Base-by-base conservation (phyloP, 2,888 invertebrate species). In the Miltochrista miniata region DNA sequence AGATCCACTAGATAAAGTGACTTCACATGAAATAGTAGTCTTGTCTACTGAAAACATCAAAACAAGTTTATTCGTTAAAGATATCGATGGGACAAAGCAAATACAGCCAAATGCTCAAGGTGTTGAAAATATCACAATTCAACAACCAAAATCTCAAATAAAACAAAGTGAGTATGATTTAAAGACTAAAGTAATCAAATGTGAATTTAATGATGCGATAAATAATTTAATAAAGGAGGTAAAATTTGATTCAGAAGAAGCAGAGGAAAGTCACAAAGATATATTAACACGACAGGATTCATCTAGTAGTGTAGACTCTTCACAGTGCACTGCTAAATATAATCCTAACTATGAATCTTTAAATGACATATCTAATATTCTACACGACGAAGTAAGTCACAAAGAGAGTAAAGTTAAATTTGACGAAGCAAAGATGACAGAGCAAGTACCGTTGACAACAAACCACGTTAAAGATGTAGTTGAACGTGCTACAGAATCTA, bases 271-370 rank as follows among this genome's bases (percentile, higher is more conserved):
- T 57, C 43, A 60, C n/a, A 83, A 78, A 67, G 83, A 83, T 7
- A 62, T 52, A 24, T 81, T 86, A 56, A 74, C 80, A 41, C 93
- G 94, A 46, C 93, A 93, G 79, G 93, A 93, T 75, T 94, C 94
- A 39, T 89, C 92, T 46, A 93, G 93, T 72, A 93, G 93, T 70
- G 90, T 93, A 66, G 92, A 93, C 75, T 95, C 95, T 50, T 95
- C 95, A 54, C 93, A 94, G 67, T 95, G 94, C 77, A 96, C 96
- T 30, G 94, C 94, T 54, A 94, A 94, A 76, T 95, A 94, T 74
- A 93, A 94, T 68, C 93, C 94, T 34, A 86, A 86, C 53, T 87
- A 84, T 71, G 93, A 93, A 45, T 94, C 94, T 61, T 83, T 93
- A 42, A 92, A 91, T 67, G 94, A 95, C 74, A 90, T 94, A 45